A percentile compares a stretch with the other conserved stretches of the same genome.
Conservation (phyloP, 1,140 invertebrate species). For the Eurosta solidaginis region DNA sequence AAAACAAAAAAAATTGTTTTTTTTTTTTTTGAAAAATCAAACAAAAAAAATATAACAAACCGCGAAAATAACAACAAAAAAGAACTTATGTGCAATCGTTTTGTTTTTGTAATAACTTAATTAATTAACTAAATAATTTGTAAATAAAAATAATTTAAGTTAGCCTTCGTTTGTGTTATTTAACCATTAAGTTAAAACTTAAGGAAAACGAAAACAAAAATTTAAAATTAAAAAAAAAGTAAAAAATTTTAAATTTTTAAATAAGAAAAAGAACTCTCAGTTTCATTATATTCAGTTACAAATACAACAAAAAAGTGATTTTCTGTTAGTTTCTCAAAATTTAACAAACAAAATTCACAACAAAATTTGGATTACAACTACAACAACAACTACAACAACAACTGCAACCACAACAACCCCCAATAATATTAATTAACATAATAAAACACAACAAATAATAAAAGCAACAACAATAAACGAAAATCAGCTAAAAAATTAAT, state of each 20-base stretch:
- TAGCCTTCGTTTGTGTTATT: constrained; percentile 2
- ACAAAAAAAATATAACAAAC: background rate
- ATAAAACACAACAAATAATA: constrained; percentile 32
- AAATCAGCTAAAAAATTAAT: constrained; percentile 28
- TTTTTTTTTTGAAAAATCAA: background rate
- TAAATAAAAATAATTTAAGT: constrained; percentile 29
- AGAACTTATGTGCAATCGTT: constrained; percentile 31
- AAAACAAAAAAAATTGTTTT: background rate
- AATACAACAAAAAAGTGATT: constrained; percentile 47
- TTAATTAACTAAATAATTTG: constrained; percentile 28
- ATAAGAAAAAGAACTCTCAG: constrained; percentile 18
- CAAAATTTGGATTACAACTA: constrained; percentile 41
- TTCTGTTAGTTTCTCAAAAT: constrained; percentile 60
- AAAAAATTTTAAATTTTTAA: constrained; percentile 4
- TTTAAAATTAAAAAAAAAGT: constrained; percentile 20
- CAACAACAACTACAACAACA: constrained; percentile 43
- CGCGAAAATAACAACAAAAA: constrained; percentile 21
- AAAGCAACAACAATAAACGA: constrained; percentile 39
- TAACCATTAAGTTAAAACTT: constrained; percentile 12
- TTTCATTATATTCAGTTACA: constrained; percentile 29
- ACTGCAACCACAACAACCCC: constrained; percentile 36
- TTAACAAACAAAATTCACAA: constrained; percentile 58
- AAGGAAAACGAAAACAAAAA: constrained; percentile 24
- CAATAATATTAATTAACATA: constrained; percentile 31
- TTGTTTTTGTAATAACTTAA: constrained; percentile 26